Evolutionary conservation across 1,140 invertebrate species (phyloP).

Genomic region (Planococcus citri): DNA sequence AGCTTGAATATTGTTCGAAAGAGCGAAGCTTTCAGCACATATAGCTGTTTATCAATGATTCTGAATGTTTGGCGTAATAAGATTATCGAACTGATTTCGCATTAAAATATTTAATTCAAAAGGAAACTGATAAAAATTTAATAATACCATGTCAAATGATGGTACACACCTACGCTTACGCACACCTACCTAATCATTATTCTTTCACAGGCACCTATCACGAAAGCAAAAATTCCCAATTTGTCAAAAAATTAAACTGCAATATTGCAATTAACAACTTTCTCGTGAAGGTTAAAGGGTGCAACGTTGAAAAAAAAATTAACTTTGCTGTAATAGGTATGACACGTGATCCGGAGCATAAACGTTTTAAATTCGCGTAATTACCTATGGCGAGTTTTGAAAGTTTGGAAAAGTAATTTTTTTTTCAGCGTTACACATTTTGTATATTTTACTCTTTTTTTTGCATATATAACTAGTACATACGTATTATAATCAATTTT

Average conservation of each 20-base stretch:
- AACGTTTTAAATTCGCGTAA: neutral
- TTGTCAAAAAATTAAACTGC: neutral
- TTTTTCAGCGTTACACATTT: neutral
- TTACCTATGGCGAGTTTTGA: neutral
- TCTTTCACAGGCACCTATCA: neutral
- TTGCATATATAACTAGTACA: neutral
- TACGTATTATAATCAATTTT: neutral
- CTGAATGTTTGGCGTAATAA: neutral
- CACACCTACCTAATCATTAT: too few species aligned
- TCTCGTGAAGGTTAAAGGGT: neutral
- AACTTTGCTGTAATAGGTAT: neutral
- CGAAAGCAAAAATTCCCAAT: neutral
- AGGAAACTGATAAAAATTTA: neutral
- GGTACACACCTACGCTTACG: too few species aligned
- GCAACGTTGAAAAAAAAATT: neutral
- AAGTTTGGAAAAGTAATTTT: neutral
- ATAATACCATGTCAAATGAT: too few species aligned
- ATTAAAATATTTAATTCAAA: neutral
- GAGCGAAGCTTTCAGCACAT: neutral
- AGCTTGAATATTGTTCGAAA: neutral
- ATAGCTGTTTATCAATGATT: neutral
- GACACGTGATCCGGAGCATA: neutral
- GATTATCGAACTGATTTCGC: neutral
- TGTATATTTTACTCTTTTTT: neutral
- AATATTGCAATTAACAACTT: neutral